Conservation (phyloP, 2,113 vertebrate species). For the Leptocoma aspasia region DNA sequence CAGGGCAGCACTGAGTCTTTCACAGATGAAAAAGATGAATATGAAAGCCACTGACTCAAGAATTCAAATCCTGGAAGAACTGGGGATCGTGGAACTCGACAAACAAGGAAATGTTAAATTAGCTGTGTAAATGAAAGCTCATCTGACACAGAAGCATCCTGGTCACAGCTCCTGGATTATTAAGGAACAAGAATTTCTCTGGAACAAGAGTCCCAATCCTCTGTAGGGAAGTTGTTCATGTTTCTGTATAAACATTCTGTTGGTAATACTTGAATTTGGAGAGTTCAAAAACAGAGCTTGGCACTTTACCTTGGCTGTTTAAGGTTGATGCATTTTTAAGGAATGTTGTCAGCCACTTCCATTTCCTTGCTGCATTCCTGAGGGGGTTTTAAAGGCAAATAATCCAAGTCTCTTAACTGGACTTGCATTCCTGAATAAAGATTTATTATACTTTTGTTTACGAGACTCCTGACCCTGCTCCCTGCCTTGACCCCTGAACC, state of each 20-base stretch:
- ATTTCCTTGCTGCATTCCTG: neutral
- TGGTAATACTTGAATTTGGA: neutral
- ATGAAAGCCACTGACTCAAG: neutral
- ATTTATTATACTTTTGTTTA: neutral
- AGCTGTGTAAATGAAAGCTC: neutral
- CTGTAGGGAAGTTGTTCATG: neutral
- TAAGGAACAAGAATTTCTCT: neutral
- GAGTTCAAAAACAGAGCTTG: neutral
- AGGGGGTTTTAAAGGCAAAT: neutral
- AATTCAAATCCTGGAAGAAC: neutral
- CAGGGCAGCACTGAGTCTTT: neutral
- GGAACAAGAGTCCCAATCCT: rapidly evolving
- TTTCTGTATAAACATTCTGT: neutral
- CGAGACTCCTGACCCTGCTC: neutral
- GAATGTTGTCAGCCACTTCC: neutral
- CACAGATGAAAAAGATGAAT: neutral
- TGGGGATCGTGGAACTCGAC: neutral
- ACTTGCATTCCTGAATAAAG: slow-evolving; percentile 44
- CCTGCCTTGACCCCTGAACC: neutral
- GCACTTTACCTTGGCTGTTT: neutral
- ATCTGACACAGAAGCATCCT: neutral
- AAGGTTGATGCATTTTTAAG: neutral
- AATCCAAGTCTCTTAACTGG: neutral
- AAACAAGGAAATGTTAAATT: neutral
- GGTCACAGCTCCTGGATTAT: neutral